Evolutionary conservation across 2,888 invertebrate genomes (phyloP), one percentile per base, ranked within the genome.

Genomic region (Nomada hirtipes): DNA sequence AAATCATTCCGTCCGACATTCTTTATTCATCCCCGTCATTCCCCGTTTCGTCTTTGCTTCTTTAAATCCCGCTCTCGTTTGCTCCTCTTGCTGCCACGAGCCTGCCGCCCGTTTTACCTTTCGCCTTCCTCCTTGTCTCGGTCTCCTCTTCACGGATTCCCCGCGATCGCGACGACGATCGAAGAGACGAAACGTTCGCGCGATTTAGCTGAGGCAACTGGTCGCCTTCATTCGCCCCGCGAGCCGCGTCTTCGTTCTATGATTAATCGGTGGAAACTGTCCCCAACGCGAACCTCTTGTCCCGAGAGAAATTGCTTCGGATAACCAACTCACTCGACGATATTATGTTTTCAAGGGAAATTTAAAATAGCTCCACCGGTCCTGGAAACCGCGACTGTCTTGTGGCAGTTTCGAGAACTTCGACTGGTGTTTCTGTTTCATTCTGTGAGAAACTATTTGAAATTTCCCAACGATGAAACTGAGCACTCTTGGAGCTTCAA

Each of bases 141-240:
- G 42, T 50, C 53, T 47, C 60, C 60, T 61, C 75, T 44, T 59
- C 64, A 60, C 63, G 53, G 26, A 47, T 47, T n/a, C n/a, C n/a
- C 23, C 1, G 29, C 63, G 64, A 36, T 50, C 52, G 29, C 72
- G 70, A 26, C 44, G 36, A 44, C 29, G 61, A 53, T 57, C 69
- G 67, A 42, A 42, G 60, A 61, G 69, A 74, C 67, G 70, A 79
- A 70, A 76, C 55, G 42, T 76, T 76, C 81, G 68, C 29, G 67
- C 59, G 47, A 47, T 71, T 68, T 77, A 67, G 67, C 60, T 73
- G 77, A 85, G 83, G 83, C 79, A 81, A 68, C 83, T 79, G 78
- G 78, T 87, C 76, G 72, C 70, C 42, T 65, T 57, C 59, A 73
- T 76, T 86, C 72, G 75, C 86, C 85, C 86, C 87, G 85, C 86